Evolutionary conservation across 2,113 vertebrate species (phyloP).

Genomic region (Eulacestoma nigropectus): DNA sequence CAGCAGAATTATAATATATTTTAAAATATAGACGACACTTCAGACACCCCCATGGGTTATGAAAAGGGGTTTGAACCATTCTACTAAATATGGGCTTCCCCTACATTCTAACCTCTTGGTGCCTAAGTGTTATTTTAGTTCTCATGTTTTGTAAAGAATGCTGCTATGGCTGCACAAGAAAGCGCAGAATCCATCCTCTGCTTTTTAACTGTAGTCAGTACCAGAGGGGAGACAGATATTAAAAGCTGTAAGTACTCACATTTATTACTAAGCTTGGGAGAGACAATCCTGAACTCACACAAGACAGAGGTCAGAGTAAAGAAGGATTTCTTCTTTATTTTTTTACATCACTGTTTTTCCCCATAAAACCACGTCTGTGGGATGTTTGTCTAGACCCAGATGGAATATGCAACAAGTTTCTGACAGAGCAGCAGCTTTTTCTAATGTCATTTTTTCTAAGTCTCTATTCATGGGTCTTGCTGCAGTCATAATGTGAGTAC

Average conservation of each 20-base stretch:
- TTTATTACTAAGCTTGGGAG: not conserved
- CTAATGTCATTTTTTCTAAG: not conserved
- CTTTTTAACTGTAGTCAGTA: not conserved
- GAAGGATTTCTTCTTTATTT: not conserved
- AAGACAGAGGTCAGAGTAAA: not conserved
- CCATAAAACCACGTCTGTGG: not conserved
- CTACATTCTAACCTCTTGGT: not conserved
- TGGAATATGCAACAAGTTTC: not conserved
- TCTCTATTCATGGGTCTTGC: not conserved
- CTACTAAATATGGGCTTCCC: not conserved
- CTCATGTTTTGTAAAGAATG: not conserved
- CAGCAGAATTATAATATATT: not conserved
- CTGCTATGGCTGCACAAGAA: not conserved
- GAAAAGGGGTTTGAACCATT: not conserved
- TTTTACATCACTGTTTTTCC: not conserved
- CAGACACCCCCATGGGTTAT: not conserved
- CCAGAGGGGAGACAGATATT: not conserved
- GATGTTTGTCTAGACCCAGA: not conserved
- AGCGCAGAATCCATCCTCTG: not conserved
- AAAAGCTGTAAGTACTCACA: not conserved
- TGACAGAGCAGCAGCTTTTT: not conserved
- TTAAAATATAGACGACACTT: not conserved
- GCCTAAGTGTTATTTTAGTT: not conserved
- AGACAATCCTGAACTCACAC: not conserved
- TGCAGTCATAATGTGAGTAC: not conserved